Evolutionary conservation across 1,140 invertebrate species (phyloP).

Genomic region (Sarcophaga bullata): DNA sequence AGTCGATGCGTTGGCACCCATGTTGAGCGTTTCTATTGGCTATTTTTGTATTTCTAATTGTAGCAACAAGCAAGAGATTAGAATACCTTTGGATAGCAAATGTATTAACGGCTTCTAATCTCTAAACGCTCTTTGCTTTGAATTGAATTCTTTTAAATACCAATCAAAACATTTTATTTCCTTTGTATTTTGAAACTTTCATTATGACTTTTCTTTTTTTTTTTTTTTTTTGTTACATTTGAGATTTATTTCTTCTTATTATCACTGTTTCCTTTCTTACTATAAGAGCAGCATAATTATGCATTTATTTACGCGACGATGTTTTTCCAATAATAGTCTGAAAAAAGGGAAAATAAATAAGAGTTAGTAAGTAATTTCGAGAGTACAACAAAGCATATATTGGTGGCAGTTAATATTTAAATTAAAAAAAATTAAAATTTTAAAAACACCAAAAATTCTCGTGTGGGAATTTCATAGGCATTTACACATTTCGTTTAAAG

Average conservation of each 20-base stretch:
- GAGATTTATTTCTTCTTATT: background rate
- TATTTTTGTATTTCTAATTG: background rate
- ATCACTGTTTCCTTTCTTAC: background rate
- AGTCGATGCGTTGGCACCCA: conserved; percentile 60
- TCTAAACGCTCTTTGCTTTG: background rate
- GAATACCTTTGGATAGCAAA: conserved; percentile 30
- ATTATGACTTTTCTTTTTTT: background rate
- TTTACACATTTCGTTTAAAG: no score
- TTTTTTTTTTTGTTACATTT: no score
- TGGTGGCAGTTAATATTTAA: no score
- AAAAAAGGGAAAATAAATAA: background rate
- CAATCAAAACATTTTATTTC: conserved; percentile 12
- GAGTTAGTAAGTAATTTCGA: no score
- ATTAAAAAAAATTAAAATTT: no score
- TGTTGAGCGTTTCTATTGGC: conserved; percentile 39
- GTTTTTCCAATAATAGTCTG: background rate
- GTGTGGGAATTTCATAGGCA: no score
- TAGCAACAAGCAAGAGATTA: conserved; percentile 13
- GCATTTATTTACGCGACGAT: background rate
- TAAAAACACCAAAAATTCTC: no score
- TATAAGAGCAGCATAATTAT: background rate
- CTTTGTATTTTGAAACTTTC: no score
- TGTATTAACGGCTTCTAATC: background rate
- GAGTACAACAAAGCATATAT: no score
- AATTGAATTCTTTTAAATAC: background rate